A percentile compares a stretch with the other conserved stretches of the same genome.
These are phyloP conservation scores for Oenanthe oenanthe DNA, from an alignment of 2,113 vertebrate genomes.

Conservation along the genomic window DNA sequence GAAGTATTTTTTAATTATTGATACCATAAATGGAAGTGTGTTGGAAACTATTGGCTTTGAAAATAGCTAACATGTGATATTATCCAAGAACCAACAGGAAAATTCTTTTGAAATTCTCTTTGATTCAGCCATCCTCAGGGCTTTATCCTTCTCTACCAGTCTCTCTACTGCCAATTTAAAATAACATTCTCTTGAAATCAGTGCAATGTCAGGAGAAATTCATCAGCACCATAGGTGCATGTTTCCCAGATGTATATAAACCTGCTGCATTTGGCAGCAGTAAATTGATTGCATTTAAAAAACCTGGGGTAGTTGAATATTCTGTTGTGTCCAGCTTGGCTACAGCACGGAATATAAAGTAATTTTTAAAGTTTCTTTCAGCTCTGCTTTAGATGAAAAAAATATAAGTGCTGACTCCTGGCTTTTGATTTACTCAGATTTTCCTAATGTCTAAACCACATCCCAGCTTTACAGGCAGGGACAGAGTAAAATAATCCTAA, in stretches of 20 bases:
- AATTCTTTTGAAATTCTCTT: slow-evolving; percentile 69
- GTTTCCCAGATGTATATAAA: slow-evolving; percentile 62
- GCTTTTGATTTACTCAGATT: not conserved
- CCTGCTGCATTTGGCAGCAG: slow-evolving; percentile 55
- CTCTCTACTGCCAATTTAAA: slow-evolving; percentile 68
- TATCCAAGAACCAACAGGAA: slow-evolving; percentile 68
- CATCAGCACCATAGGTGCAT: slow-evolving; percentile 48
- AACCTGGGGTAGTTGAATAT: slow-evolving; percentile 52
- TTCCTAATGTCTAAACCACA: not conserved
- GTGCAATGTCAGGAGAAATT: slow-evolving; percentile 67
- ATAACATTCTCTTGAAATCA: slow-evolving; percentile 67
- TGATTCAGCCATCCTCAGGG: slow-evolving; percentile 59
- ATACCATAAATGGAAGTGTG: slow-evolving; percentile 64
- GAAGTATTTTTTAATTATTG: slow-evolving; percentile 67
- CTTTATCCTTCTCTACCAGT: slow-evolving; percentile 50
- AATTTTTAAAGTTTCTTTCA: slow-evolving; percentile 8
- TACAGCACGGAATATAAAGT: slow-evolving; percentile 25
- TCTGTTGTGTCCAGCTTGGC: slow-evolving; percentile 21
- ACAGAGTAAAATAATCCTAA: not conserved
- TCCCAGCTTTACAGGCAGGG: not conserved
- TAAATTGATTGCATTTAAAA: slow-evolving; percentile 68
- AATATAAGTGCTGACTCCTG: not conserved
- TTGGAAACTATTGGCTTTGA: slow-evolving; percentile 68
- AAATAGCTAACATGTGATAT: slow-evolving; percentile 66
- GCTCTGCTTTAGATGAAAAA: not conserved